phyloP scores from a whole-genome alignment of 1,140 invertebrate species.

The honey bee (Apis mellifera) region Amel_HAv3.1 CM009935.2:6027501-6028000 shows the following conservation, averaged over 20 bases:
- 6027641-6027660: conserved; percentile 22
- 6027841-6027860: too few species aligned
- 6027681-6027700: not conserved
- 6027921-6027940: too few species aligned
- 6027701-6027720: not conserved
- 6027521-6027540: conserved; percentile 8
- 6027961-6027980: too few species aligned
- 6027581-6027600: conserved; percentile 35
- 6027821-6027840: too few species aligned
- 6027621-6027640: conserved; percentile 11
- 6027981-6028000: too few species aligned
- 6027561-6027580: not conserved
- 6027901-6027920: too few species aligned
- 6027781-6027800: not conserved
- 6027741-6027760: not conserved
- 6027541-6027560: conserved; percentile 44
- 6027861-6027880: too few species aligned
- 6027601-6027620: conserved; percentile 43
- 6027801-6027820: not conserved
- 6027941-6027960: too few species aligned
- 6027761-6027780: not conserved
- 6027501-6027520: not conserved
- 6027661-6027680: conserved; percentile 4
- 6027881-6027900: too few species aligned
- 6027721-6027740: conserved; percentile 11